Conservation (phyloP, 2,113 vertebrate species). For the Odocoileus virginianus region DNA sequence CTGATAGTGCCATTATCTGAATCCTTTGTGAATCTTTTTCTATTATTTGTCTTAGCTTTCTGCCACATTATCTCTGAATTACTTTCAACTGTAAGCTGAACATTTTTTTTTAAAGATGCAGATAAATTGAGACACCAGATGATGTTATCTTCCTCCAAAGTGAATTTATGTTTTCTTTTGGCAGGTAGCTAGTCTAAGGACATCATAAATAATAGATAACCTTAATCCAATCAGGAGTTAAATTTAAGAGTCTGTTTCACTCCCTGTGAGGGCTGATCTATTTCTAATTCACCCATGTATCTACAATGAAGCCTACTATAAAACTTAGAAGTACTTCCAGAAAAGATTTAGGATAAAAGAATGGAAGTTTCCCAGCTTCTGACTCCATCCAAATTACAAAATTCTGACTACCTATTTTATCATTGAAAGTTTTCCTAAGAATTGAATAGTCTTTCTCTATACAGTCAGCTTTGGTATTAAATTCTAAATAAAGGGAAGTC, state of each 20-base stretch:
- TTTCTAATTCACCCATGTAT: background rate
- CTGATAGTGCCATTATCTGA: background rate
- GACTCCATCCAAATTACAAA: background rate
- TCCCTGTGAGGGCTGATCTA: background rate
- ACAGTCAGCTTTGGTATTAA: background rate
- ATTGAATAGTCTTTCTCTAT: background rate
- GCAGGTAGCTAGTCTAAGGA: background rate
- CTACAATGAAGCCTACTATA: background rate
- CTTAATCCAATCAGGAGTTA: background rate
- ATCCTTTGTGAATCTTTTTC: background rate
- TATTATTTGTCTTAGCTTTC: background rate
- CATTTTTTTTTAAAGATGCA: background rate
- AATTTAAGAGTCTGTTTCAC: background rate
- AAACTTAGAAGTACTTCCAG: background rate
- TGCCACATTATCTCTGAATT: background rate
- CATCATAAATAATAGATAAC: background rate
- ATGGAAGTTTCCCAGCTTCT: background rate
- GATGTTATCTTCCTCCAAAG: background rate
- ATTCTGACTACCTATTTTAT: slow-evolving; percentile 5
- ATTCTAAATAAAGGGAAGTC: background rate
- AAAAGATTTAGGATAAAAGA: background rate
- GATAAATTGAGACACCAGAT: background rate
- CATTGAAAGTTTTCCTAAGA: background rate
- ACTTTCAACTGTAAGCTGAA: background rate
- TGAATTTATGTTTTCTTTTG: background rate